phyloP scores from a whole-genome alignment of 2,113 vertebrate genomes.

The Penelope pileata region DNA sequence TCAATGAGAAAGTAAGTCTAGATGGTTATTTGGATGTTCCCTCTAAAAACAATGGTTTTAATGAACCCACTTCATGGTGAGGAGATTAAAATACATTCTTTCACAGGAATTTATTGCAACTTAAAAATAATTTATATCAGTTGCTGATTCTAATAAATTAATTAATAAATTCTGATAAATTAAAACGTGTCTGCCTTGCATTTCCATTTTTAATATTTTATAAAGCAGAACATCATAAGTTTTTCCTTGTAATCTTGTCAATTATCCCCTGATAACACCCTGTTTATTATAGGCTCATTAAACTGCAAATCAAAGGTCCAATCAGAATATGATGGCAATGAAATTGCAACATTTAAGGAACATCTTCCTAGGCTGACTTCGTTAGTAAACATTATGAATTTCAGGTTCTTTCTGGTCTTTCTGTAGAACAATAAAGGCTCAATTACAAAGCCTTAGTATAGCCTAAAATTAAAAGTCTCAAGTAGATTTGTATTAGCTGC shows the following conservation, averaged over 20 bases:
- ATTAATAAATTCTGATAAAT: no score
- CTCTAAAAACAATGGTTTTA: conserved; percentile 38
- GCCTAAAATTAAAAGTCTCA: conserved; percentile 76
- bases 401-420: conserved; percentile 73
- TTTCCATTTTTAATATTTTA: conserved; percentile 67
- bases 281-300: conserved; percentile 68
- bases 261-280: conserved; percentile 66
- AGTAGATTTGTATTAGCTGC: conserved; percentile 50
- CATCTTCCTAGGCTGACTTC: conserved; percentile 73
- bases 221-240: conserved; percentile 66
- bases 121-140: conserved; percentile 62
- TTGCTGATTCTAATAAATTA: conserved; percentile 59
- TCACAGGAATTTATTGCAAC: conserved; percentile 54
- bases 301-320: conserved; percentile 77
- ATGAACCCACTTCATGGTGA: conserved; percentile 36
- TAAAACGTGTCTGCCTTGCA: conserved; percentile 13
- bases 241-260: conserved; percentile 76
- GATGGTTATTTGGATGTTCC: not conserved
- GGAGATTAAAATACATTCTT: conserved; percentile 39
- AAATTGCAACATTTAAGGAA: conserved; percentile 78
- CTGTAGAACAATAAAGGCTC: conserved; percentile 72
- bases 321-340: conserved; percentile 78
- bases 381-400: conserved; percentile 77
- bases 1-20: not conserved
- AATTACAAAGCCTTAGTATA: conserved; percentile 71